Percentiles rank a stretch among this genome's conserved stretches.
Conservation (phyloP, 2,113 vertebrate species). For the Archilochus colubris region DNA sequence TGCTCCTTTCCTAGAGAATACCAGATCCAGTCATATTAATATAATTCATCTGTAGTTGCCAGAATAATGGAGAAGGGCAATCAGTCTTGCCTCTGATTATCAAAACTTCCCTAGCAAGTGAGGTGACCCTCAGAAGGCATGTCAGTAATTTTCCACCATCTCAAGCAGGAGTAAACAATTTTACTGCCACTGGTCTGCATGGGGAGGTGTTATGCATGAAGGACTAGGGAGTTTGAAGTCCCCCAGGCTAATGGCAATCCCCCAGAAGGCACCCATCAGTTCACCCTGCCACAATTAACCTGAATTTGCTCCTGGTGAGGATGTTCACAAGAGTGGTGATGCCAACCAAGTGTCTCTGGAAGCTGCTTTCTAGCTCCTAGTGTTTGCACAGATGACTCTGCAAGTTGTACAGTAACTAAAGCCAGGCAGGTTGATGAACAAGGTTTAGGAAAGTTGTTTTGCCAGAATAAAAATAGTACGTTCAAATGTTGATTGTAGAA, state of each 20-base stretch:
- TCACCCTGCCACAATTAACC: not conserved
- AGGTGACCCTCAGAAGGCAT: conserved; percentile 14
- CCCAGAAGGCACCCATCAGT: not conserved
- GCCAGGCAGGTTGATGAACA: conserved; percentile 16
- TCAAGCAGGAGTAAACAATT: conserved; percentile 38
- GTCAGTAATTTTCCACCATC: not conserved
- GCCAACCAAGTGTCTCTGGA: not conserved
- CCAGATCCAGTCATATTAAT: not conserved
- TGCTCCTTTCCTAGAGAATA: not conserved
- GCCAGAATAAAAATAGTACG: not conserved
- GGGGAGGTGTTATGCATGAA: not conserved
- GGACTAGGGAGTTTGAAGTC: not conserved
- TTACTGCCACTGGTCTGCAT: not conserved
- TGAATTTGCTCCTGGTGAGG: not conserved
- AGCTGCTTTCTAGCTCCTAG: not conserved
- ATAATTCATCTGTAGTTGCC: not conserved
- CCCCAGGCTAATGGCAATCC: not conserved
- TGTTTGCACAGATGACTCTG: not conserved
- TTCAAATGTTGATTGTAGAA: conserved; percentile 25
- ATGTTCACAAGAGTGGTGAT: not conserved
- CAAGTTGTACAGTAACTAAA: not conserved
- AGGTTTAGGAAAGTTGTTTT: not conserved
- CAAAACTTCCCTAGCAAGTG: not conserved
- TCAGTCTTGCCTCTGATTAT: not conserved
- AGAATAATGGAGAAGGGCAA: not conserved